A percentile compares a stretch with the other conserved stretches of the same genome.
phyloP scores from a whole-genome alignment of 2,888 invertebrate genomes.

The Chrysolina haemoptera region DNA sequence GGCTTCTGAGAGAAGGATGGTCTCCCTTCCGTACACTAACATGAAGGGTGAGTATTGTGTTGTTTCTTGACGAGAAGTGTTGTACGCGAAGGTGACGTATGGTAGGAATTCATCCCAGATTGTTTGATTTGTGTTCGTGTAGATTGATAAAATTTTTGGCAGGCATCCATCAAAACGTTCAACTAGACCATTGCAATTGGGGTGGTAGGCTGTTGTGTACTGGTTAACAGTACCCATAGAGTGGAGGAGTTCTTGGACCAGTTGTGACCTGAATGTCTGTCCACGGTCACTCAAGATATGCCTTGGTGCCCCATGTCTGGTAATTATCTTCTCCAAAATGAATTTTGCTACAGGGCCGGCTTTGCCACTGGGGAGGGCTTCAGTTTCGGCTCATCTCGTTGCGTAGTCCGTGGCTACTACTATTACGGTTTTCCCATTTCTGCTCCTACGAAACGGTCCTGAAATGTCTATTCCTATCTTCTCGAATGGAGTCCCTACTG shows the following conservation, averaged over 20 bases:
- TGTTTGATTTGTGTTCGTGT: neutral
- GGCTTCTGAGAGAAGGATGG: too few species aligned
- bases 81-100: conserved; percentile 53
- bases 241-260: too few species aligned
- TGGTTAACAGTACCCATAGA: too few species aligned
- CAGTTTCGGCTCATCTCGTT: conserved; percentile 50
- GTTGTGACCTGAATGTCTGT: too few species aligned
- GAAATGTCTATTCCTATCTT: conserved; percentile 42
- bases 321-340: conserved; percentile 44
- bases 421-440: conserved; percentile 48
- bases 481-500: conserved; percentile 35
- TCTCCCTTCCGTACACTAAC: too few species aligned
- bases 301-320: conserved; percentile 42
- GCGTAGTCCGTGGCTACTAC: conserved; percentile 56
- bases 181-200: neutral
- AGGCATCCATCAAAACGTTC: too few species aligned
- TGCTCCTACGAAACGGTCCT: conserved; percentile 49
- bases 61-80: too few species aligned
- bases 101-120: neutral
- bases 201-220: neutral
- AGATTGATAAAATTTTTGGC: neutral
- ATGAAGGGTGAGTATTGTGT: too few species aligned
- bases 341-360: conserved; percentile 48
- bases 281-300: conserved; percentile 2
- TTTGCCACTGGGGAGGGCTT: conserved; percentile 48